phyloP scores from a whole-genome alignment of 2,113 vertebrate genomes.

The Ceyx cyanopectus region DNA sequence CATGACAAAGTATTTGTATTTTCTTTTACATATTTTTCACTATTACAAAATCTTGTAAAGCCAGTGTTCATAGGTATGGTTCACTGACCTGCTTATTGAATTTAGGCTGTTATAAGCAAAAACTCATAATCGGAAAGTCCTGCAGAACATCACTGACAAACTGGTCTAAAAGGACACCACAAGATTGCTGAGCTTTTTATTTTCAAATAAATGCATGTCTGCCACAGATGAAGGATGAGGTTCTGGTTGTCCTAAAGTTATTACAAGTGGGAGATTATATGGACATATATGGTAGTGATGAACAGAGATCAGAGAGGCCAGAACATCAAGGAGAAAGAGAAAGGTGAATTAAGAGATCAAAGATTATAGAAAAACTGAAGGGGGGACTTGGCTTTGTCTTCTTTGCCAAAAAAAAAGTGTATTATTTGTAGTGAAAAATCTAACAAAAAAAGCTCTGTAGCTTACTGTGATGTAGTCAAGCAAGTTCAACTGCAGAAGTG shows the following conservation, averaged over 20 bases:
- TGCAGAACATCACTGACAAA: background rate
- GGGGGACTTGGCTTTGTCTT: constrained; percentile 52
- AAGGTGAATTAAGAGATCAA: constrained; percentile 55
- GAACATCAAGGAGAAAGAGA: constrained; percentile 44
- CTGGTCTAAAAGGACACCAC: background rate
- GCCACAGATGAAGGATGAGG: background rate
- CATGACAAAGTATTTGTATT: background rate
- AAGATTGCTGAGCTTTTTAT: background rate
- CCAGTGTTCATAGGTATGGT: background rate
- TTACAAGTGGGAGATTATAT: background rate
- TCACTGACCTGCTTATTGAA: background rate
- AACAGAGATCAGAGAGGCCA: constrained; percentile 26
- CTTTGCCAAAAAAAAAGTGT: constrained; percentile 38
- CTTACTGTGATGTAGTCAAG: background rate
- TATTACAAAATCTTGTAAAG: background rate
- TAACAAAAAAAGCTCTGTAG: background rate
- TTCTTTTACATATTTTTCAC: background rate
- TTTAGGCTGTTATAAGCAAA: background rate
- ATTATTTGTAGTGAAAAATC: constrained; percentile 9
- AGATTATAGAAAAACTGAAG: constrained; percentile 27
- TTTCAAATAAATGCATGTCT: background rate
- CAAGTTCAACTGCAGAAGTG: background rate
- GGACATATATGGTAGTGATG: background rate
- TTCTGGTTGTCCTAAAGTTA: constrained; percentile 10
- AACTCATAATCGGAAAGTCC: background rate